Evolutionary conservation across 2,888 invertebrate species (phyloP).

Genomic region (Phyllotreta striolata): DNA sequence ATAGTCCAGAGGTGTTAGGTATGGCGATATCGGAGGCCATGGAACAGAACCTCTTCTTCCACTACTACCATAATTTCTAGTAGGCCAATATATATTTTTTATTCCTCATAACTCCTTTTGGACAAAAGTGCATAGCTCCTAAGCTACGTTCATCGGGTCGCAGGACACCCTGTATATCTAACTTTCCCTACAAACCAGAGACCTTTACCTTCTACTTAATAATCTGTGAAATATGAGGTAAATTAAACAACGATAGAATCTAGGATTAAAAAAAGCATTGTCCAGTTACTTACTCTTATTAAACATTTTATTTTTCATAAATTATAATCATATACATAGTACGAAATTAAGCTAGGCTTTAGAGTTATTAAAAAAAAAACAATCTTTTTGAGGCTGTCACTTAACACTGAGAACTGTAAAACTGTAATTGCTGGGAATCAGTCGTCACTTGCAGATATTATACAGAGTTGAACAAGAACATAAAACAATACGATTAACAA

Average conservation of each 20-base stretch:
- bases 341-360: slow-evolving; percentile 34
- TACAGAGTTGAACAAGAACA: slow-evolving; percentile 12
- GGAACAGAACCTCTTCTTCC: too few species aligned
- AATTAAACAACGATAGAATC: neutral
- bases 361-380: slow-evolving; percentile 20
- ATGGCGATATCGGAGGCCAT: too few species aligned
- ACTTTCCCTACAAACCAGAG: too few species aligned
- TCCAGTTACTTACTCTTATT: slow-evolving; percentile 24
- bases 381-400: slow-evolving; percentile 12
- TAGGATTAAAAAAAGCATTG: neutral
- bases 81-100: too few species aligned
- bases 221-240: too few species aligned
- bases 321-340: slow-evolving; percentile 38
- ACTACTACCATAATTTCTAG: too few species aligned
- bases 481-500: neutral
- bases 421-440: slow-evolving; percentile 13
- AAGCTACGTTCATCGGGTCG: too few species aligned
- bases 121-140: too few species aligned
- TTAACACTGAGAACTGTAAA: slow-evolving; percentile 9
- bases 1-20: too few species aligned
- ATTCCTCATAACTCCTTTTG: too few species aligned
- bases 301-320: slow-evolving; percentile 36
- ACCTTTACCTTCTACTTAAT: too few species aligned
- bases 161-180: too few species aligned
- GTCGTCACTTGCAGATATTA: slow-evolving; percentile 16